These are phyloP conservation scores for Euglossa dilemma DNA, from an alignment of 1,140 invertebrate species.

Conservation along the genomic window DNA sequence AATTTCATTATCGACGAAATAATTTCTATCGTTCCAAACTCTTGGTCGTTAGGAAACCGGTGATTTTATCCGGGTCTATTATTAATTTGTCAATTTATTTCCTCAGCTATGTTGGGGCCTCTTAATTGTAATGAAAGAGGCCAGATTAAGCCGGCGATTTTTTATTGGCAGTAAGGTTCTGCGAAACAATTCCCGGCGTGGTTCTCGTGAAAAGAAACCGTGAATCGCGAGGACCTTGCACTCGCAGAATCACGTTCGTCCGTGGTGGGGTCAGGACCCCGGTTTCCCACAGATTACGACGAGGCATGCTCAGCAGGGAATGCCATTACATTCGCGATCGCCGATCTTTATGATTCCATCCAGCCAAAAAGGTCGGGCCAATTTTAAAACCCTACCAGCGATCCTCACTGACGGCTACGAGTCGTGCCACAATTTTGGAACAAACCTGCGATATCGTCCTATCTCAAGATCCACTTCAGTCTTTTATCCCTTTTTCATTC, in stretches of 20 bases:
- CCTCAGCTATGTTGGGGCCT: too few relatives aligned
- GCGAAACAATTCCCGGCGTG: constrained; percentile 30
- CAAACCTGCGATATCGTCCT: not conserved
- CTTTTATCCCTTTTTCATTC: not conserved
- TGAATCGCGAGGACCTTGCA: constrained; percentile 61
- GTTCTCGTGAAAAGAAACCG: constrained; percentile 48
- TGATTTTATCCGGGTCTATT: not conserved
- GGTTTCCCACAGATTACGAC: constrained; percentile 67
- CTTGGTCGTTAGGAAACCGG: not conserved
- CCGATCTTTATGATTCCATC: constrained; percentile 72
- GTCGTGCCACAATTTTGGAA: constrained; percentile 13
- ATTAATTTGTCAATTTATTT: not conserved
- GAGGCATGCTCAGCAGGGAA: constrained; percentile 67
- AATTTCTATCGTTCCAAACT: not conserved
- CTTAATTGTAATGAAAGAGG: not conserved
- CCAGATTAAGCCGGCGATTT: not conserved
- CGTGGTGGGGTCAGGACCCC: constrained; percentile 60
- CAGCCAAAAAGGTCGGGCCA: constrained; percentile 61
- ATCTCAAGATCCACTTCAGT: not conserved
- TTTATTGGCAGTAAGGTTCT: constrained; percentile 34
- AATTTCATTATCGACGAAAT: too few relatives aligned
- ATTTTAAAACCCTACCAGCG: constrained; percentile 57
- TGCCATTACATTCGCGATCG: constrained; percentile 70
- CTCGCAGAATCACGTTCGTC: constrained; percentile 65
- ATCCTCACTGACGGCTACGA: constrained; percentile 40